These are phyloP conservation scores for Diabrotica undecimpunctata DNA, from an alignment of 1,140 invertebrate species.

Conservation along the genomic window DNA sequence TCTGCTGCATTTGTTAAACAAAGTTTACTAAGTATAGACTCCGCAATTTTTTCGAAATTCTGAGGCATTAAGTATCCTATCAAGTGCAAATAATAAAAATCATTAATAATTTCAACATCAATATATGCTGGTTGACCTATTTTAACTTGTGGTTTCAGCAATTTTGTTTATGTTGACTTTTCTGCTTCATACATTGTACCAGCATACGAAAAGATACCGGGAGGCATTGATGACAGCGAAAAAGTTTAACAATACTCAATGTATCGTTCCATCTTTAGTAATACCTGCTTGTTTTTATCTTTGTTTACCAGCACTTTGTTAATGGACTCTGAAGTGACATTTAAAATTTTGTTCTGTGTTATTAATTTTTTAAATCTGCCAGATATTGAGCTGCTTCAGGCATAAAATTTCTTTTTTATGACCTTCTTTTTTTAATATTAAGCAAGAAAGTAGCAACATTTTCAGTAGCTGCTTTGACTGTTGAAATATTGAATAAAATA, in stretches of 20 bases:
- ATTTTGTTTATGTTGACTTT: slow-evolving; percentile 13
- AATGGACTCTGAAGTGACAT: slow-evolving; percentile 24
- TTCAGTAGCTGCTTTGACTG: too few relatives aligned
- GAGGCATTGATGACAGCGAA: slow-evolving; percentile 39
- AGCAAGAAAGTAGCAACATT: too few relatives aligned
- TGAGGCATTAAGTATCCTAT: slow-evolving; percentile 22
- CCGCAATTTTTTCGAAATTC: slow-evolving; percentile 24
- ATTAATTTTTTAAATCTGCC: too few relatives aligned
- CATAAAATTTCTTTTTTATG: too few relatives aligned
- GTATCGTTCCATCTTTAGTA: slow-evolving; percentile 37
- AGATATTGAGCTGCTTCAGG: too few relatives aligned
- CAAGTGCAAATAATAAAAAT: slow-evolving; percentile 24
- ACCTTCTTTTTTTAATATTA: too few relatives aligned
- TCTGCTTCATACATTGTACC: slow-evolving; percentile 23
- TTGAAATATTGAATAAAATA: too few relatives aligned
- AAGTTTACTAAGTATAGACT: slow-evolving; percentile 24
- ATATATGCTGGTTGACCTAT: slow-evolving; percentile 12
- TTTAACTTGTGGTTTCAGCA: slow-evolving; percentile 12
- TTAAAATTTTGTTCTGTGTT: slow-evolving; percentile 26
- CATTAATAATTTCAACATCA: slow-evolving; percentile 25
- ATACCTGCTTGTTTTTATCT: slow-evolving; percentile 34
- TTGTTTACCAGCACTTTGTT: slow-evolving; percentile 27
- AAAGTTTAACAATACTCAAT: slow-evolving; percentile 36
- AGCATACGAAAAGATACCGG: slow-evolving; percentile 30
- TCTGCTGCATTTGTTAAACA: slow-evolving; percentile 12